These are phyloP conservation scores for Crepidodera aurea DNA, from an alignment of 2,888 invertebrate genomes.

Conservation along the genomic window DNA sequence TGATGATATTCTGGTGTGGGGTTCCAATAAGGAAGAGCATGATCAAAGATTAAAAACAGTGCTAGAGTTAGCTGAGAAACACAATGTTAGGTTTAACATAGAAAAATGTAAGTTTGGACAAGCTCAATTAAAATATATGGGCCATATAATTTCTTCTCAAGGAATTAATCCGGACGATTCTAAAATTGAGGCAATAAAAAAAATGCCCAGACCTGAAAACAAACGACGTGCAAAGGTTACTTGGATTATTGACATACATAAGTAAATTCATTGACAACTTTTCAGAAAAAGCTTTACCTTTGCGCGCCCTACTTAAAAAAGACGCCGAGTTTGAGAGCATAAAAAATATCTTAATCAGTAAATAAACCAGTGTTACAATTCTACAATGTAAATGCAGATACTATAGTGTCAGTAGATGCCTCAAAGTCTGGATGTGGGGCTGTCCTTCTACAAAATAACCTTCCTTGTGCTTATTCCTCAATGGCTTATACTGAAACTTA, in stretches of 20 bases:
- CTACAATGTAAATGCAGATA: conserved; percentile 7
- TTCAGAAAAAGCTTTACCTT: too few species aligned
- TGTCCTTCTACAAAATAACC: neutral
- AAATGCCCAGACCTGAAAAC: neutral
- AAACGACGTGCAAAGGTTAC: neutral
- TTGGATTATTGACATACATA: neutral
- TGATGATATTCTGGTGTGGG: neutral
- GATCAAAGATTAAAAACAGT: neutral
- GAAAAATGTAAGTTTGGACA: neutral
- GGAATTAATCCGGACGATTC: neutral
- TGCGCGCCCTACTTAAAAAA: neutral
- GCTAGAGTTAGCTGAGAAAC: neutral
- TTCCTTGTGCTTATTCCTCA: conserved; percentile 13
- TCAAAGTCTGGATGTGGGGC: conserved; percentile 13
- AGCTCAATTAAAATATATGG: neutral
- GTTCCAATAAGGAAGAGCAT: neutral
- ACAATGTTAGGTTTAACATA: neutral
- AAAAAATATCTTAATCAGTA: neutral
- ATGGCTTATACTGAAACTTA: conserved; percentile 10
- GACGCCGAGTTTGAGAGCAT: neutral
- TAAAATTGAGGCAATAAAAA: neutral
- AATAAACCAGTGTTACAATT: conserved; percentile 16
- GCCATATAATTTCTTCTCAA: neutral
- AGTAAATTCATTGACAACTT: neutral
- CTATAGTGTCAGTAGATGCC: conserved; percentile 5